A percentile compares a stretch with the other conserved stretches of the same genome.
Evolutionary conservation across 1,140 invertebrate genomes (phyloP).

Genomic region (Papilio dardanus): DNA sequence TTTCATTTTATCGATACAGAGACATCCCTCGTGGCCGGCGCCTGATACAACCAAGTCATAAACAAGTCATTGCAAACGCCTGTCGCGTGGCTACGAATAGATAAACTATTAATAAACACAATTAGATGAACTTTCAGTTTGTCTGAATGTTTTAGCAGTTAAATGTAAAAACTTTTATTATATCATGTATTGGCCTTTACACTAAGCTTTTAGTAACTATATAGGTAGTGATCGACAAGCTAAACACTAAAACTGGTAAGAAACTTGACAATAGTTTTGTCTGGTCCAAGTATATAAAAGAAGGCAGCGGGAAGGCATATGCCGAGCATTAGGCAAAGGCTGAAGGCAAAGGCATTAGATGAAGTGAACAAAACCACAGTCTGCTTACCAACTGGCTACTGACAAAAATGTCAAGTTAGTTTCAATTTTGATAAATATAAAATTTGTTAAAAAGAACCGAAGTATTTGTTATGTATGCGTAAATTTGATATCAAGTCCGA

Average conservation of each 20-base stretch:
- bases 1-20: conserved; percentile 47
- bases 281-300: too few relatives aligned
- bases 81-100: conserved; percentile 41
- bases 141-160: neutral
- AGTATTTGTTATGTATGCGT: neutral
- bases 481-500: conserved; percentile 24
- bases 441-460: neutral
- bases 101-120: conserved; percentile 42
- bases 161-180: neutral
- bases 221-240: too few relatives aligned
- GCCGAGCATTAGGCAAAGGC: too few relatives aligned
- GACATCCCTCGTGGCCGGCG: conserved; percentile 51
- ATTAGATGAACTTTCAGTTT: neutral
- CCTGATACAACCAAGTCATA: conserved; percentile 56
- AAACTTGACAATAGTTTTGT: too few relatives aligned
- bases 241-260: too few relatives aligned
- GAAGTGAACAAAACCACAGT: too few relatives aligned
- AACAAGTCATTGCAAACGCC: conserved; percentile 56
- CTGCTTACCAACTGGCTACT: too few relatives aligned
- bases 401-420: too few relatives aligned
- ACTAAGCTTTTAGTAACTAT: too few relatives aligned
- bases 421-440: neutral
- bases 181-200: too few relatives aligned
- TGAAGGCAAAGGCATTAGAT: too few relatives aligned
- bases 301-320: too few relatives aligned